These are phyloP conservation scores for Eupithecia inturbata DNA, from an alignment of 2,888 invertebrate genomes.

Conservation along the genomic window DNA sequence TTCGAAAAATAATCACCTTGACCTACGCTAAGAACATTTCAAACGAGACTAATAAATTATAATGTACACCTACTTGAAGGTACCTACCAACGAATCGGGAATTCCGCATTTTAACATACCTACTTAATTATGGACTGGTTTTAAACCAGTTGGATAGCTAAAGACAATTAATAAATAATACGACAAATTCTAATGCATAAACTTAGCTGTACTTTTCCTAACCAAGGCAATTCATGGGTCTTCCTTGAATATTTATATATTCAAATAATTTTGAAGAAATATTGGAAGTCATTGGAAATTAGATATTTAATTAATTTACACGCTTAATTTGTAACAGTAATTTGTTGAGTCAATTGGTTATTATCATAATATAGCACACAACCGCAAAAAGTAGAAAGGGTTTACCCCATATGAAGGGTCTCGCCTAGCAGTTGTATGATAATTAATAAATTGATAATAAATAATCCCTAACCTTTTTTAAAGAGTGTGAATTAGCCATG, in stretches of 20 bases:
- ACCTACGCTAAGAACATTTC: no score
- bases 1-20: no score
- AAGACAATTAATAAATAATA: neutral
- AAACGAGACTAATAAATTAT: no score
- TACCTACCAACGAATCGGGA: neutral
- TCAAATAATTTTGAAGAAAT: neutral
- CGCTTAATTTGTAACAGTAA: no score
- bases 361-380: neutral
- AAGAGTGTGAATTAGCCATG: neutral
- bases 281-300: neutral
- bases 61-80: conserved; percentile 15
- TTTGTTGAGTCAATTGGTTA: neutral
- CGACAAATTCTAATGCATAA: neutral
- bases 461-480: neutral
- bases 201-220: neutral
- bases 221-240: neutral
- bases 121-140: neutral
- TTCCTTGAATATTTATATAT: neutral
- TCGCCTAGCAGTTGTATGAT: neutral
- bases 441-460: neutral
- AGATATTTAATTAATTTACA: neutral
- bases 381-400: neutral
- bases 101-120: neutral
- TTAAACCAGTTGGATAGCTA: neutral
- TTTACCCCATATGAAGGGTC: neutral